Conservation (phyloP, 2,113 vertebrate species). For the Ceratotherium simum region DNA sequence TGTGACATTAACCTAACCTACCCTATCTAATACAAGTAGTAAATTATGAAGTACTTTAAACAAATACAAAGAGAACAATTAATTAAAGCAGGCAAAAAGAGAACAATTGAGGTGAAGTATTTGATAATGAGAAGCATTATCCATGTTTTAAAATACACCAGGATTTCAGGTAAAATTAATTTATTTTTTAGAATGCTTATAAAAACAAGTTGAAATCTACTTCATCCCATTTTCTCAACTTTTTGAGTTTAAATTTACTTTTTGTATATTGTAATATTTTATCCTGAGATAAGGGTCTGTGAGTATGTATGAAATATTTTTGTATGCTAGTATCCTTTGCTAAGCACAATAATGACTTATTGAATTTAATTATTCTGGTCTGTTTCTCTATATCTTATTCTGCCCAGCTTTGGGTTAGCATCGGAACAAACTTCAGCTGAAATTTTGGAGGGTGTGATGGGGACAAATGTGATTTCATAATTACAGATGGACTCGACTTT, state of each 20-base stretch:
- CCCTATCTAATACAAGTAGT: not conserved
- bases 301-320: not conserved
- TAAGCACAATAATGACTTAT: not conserved
- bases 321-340: not conserved
- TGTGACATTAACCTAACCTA: not conserved
- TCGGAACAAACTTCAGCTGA: not conserved
- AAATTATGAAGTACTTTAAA: constrained; percentile 20
- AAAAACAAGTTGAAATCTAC: not conserved
- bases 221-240: not conserved
- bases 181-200: not conserved
- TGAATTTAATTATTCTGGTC: not conserved
- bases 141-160: not conserved
- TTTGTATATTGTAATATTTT: not conserved
- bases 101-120: not conserved
- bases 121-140: not conserved
- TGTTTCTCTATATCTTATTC: not conserved
- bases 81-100: not conserved
- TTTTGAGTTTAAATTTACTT: not conserved
- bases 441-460: not conserved
- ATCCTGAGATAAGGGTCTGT: not conserved
- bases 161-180: not conserved
- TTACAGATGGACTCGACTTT: not conserved
- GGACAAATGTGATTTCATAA: not conserved
- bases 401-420: not conserved
- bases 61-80: not conserved